Evolutionary conservation across 1,140 invertebrate species (phyloP).

Genomic region (Cylas formicarius): DNA sequence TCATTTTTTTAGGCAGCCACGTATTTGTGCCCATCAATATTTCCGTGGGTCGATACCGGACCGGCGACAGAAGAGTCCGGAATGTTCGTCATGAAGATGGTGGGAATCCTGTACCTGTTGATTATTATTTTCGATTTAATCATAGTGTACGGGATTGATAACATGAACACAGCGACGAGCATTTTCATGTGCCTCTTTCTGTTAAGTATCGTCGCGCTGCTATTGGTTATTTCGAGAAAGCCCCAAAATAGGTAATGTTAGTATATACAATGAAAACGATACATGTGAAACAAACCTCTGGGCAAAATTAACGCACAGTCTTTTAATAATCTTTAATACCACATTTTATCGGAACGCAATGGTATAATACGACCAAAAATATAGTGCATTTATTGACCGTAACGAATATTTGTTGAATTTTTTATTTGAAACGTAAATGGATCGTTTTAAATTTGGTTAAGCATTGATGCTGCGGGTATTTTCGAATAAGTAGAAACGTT

Average conservation of each 20-base stretch:
- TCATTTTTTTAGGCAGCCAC: constrained; percentile 53
- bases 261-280: not conserved
- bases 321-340: no score
- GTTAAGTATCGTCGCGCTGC: constrained; percentile 65
- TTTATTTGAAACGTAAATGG: not conserved
- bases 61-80: constrained; percentile 78
- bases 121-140: constrained; percentile 78
- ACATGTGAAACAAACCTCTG: constrained; percentile 7
- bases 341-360: no score
- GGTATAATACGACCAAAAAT: no score
- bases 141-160: constrained; percentile 69
- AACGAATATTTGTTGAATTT: constrained; percentile 1
- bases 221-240: constrained; percentile 79
- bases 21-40: constrained; percentile 76
- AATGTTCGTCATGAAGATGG: constrained; percentile 79
- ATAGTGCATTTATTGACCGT: no score
- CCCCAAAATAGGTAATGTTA: constrained; percentile 89
- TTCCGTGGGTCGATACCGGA: constrained; percentile 81
- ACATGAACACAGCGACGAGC: constrained; percentile 59
- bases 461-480: no score
- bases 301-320: no score
- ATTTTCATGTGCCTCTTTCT: constrained; percentile 65
- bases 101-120: constrained; percentile 72
- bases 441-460: not conserved
- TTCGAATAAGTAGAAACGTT: no score